A percentile compares a stretch with the other conserved stretches of the same genome.
Conservation (phyloP, 2,797 vertebrate genomes). For the Tinamus major region DNA sequence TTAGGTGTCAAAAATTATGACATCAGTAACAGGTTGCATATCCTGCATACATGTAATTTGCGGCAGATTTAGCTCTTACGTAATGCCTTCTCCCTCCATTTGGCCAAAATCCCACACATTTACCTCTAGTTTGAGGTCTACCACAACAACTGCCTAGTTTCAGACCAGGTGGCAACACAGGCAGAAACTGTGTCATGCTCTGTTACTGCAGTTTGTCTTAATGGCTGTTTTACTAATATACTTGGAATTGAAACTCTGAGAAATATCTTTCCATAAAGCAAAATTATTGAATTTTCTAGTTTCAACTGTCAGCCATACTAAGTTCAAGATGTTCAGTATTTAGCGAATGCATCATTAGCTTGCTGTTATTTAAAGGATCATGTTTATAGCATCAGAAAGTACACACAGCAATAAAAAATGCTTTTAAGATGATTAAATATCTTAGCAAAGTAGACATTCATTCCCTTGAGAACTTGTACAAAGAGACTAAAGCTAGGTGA, state of each 20-base stretch:
- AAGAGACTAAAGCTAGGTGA: neutral
- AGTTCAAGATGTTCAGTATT: neutral
- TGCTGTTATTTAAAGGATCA: neutral
- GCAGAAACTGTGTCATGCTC: neutral
- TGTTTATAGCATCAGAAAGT: conserved; percentile 12
- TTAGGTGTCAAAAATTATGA: fast-evolving
- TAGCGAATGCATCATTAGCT: neutral
- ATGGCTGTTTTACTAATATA: neutral
- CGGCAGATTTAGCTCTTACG: neutral
- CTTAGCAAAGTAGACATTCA: neutral
- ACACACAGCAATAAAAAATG: neutral
- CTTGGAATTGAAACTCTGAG: neutral
- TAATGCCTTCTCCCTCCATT: fast-evolving
- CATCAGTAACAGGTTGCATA: neutral
- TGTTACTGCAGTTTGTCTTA: neutral
- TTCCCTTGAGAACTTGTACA: neutral
- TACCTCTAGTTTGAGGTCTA: neutral
- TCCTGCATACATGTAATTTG: too few species aligned
- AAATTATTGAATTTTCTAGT: neutral
- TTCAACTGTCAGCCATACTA: neutral
- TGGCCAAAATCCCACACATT: too few species aligned
- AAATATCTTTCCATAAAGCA: neutral
- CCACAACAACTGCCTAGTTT: neutral
- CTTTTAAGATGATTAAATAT: conserved; percentile 32
- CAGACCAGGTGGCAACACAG: neutral